Base-by-base conservation (phyloP, 2,113 vertebrate species). In the Colinus virginianus region DNA sequence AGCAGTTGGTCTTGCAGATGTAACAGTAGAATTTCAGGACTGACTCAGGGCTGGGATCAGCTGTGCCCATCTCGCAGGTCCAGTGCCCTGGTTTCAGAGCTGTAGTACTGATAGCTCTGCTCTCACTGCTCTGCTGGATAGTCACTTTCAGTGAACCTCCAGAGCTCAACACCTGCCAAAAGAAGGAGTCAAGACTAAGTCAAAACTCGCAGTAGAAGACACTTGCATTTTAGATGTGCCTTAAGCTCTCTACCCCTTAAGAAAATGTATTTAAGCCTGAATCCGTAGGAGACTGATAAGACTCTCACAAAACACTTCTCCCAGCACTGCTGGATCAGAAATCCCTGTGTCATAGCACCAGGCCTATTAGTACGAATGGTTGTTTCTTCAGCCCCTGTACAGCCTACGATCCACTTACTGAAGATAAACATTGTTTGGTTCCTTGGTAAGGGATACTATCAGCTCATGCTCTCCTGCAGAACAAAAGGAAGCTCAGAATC, bases 1-100 rank as follows among this genome's bases (percentile, higher is more conserved):
- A 97, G 95, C 98, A 99, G 95, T 98, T 98, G 74, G 98, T 98
- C 97, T 98, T 99, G 97, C 99, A 99, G 93, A 99, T 98, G 18
- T 98, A 99, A 95, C 99, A 99, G 97, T 98, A 99, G 97, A 99
- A 99, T 95, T 98, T 99, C 89, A 98, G 98, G 59, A 97, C 61
- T 0, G 97, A 96, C 45, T 97, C 98, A 0, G 96, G 80, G 64
- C 79, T 83, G 22, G 69, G 80, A 85, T 92, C 94, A 36, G 92
- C 56, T 1, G 95, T 40, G 30, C 66, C 56, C 90, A 91, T 78
- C 19, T 97, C 98, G 1, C 89, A 71, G 15, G 87, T 61, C 63
- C 84, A 96, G 74, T 95, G 95, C 40, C 85, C 93, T 5, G 97
- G 94, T 42, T 97, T 97, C 96, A 93, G 96, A 43, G 91, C 92